Evolutionary conservation across 2,888 invertebrate genomes (phyloP), one percentile per base, ranked within the genome.

Genomic region (Ethmia dodecea): DNA sequence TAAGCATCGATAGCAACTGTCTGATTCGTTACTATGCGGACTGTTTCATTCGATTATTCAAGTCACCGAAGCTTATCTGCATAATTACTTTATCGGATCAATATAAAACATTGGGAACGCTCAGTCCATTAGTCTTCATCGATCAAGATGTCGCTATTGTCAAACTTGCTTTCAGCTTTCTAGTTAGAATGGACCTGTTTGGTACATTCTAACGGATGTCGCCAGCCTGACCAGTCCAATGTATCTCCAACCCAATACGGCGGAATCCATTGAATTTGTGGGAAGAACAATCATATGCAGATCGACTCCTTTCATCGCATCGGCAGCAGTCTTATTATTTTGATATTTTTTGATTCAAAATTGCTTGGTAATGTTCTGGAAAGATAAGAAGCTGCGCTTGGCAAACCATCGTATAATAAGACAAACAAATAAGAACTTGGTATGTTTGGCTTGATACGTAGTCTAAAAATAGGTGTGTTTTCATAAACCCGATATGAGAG

Each of bases 391-490:
- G 10, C 65, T 60, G 64, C 70, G 68, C 71, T 83, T 77, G 78
- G 79, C 77, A 73, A 72, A 70, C 66, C 68, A 60, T 63, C 57
- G 52, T 44, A 70, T 75, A 66, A 71, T 76, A 77, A 78, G 77
- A 71, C 75, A 78, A 78, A 78, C 71, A 74, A 26, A 77, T 74
- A 76, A 71, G 73, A 68, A 65, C 62, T 69, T 65, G 65, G 58
- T 70, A 67, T 65, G 61, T 52, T 11, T 11, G 50, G 62, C 61
- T 68, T 62, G 49, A 57, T 70, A 69, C 60, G 59, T 60, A 53
- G 52, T 61, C 73, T 80, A 71, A 76, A 81, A 80, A 81, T 83
- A 84, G 72, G 47, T 60, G 58, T 79, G 78, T 80, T 78, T 80
- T 79, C 75, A 77, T 80, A 77, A 73, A 67, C 60, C 65, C 74